These are phyloP conservation scores for Calephelis perditalis DNA, from an alignment of 2,888 invertebrate species.

Conservation along the genomic window DNA sequence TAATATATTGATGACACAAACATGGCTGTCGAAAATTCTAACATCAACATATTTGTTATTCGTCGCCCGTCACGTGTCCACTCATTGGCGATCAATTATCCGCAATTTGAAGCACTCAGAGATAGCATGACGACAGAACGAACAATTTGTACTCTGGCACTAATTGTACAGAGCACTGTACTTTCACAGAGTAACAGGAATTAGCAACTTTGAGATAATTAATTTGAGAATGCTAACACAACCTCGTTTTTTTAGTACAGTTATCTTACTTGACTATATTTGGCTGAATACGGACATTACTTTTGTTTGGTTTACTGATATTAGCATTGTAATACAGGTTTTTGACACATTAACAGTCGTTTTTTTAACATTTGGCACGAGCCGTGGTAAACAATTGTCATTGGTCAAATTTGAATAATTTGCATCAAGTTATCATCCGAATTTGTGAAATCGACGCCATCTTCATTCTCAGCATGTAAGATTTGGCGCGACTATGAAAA, in stretches of 20 bases:
- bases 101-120: constrained; percentile 59
- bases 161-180: constrained; percentile 60
- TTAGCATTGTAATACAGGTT: no score
- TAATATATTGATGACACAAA: no score
- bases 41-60: constrained; percentile 30
- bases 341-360: no score
- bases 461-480: no score
- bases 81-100: constrained; percentile 68
- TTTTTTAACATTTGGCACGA: no score
- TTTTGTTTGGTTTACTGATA: not conserved
- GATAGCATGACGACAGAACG: constrained; percentile 21
- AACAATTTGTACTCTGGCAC: constrained; percentile 52
- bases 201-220: constrained; percentile 49
- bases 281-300: not conserved
- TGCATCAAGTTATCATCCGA: no score
- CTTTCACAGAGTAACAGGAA: constrained; percentile 42
- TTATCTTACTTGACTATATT: not conserved
- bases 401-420: no score
- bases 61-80: constrained; percentile 42
- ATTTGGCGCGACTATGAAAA: no score
- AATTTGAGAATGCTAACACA: constrained; percentile 39
- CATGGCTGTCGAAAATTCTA: constrained; percentile 4
- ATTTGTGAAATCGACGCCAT: no score
- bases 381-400: no score
- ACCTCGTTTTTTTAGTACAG: constrained; percentile 24